Percentiles rank a stretch among this genome's conserved stretches.
Conservation (phyloP, 2,888 invertebrate genomes). For the Ferrisia virgata region DNA sequence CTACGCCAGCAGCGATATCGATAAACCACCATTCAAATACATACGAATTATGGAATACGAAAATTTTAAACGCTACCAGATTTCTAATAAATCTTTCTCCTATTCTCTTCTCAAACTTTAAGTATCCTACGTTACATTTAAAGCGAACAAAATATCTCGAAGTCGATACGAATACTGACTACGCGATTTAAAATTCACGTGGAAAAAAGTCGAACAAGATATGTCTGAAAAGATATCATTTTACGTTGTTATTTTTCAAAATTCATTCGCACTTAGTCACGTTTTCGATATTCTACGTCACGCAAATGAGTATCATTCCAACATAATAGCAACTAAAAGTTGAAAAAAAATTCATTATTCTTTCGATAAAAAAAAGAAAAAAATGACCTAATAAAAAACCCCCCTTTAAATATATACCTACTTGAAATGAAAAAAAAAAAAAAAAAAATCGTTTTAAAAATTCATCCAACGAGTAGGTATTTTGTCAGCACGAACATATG, state of each 20-base stretch:
- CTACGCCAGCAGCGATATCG: too few relatives aligned
- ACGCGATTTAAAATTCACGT: neutral
- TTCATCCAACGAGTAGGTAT: too few relatives aligned
- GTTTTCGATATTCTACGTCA: neutral
- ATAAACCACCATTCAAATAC: too few relatives aligned
- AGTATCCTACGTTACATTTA: neutral
- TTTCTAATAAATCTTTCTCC: too few relatives aligned
- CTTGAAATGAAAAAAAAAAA: too few relatives aligned
- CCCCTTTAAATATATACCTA: too few relatives aligned
- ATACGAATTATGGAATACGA: too few relatives aligned
- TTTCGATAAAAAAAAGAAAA: neutral
- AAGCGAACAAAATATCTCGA: neutral
- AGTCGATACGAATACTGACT: neutral
- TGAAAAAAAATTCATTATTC: neutral
- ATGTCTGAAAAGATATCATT: neutral
- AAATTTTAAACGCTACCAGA: too few relatives aligned
- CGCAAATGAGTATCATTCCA: neutral
- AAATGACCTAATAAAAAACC: too few relatives aligned
- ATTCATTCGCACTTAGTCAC: neutral
- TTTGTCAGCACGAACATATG: too few relatives aligned
- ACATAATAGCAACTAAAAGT: neutral
- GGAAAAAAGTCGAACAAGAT: neutral
- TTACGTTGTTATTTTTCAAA: neutral
- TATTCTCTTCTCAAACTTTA: neutral
- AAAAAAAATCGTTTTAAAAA: too few relatives aligned